Evolutionary conservation across 2,113 vertebrate species (phyloP).

Genomic region (Microtus ochrogaster): DNA sequence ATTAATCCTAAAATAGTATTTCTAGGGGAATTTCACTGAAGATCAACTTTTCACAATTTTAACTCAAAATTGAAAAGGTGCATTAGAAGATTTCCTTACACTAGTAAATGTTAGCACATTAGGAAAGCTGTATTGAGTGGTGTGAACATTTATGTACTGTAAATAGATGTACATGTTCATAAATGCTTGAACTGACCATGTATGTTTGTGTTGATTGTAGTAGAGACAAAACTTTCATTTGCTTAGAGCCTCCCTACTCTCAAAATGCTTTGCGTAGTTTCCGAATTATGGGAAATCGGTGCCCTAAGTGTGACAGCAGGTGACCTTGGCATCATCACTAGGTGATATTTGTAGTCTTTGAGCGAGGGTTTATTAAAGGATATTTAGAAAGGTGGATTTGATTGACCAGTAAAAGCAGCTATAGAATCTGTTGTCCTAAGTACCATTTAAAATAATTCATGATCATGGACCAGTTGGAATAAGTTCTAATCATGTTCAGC

Average conservation of each 20-base stretch:
- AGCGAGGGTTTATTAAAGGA: not conserved
- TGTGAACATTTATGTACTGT: not conserved
- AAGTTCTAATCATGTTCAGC: not conserved
- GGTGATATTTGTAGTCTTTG: not conserved
- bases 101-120: not conserved
- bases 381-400: not conserved
- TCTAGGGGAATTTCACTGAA: conserved; percentile 24
- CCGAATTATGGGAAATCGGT: not conserved
- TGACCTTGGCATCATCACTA: not conserved
- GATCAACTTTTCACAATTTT: conserved; percentile 56
- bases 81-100: conserved; percentile 56
- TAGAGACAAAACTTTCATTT: not conserved
- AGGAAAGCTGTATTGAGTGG: not conserved
- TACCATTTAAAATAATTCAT: not conserved
- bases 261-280: not conserved
- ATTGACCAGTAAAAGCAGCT: not conserved
- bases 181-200: not conserved
- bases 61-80: conserved; percentile 49
- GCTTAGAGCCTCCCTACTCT: not conserved
- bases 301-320: not conserved
- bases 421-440: not conserved
- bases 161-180: not conserved
- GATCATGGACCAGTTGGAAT: not conserved
- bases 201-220: not conserved
- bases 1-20: conserved; percentile 59